Base-by-base conservation (phyloP, 2,888 invertebrate species). In the Xylota segnis region DNA sequence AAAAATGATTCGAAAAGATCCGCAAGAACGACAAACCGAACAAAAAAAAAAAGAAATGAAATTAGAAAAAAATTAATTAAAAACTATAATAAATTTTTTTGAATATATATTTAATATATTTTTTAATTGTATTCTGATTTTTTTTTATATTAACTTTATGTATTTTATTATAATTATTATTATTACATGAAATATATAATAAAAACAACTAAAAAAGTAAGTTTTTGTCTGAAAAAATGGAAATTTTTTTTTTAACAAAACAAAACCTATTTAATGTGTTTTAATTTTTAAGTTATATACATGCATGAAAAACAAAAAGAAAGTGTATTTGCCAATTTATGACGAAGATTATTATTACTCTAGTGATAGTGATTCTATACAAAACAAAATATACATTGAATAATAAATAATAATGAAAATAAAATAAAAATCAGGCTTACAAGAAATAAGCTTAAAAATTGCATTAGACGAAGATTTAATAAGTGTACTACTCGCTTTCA, bases 31-130 rank as follows among this genome's bases (percentile, higher is more conserved):
- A 47, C 27, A 66, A 76, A 76, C 65, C 54, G 70, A 65, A 74
- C 40, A 75, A 81, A 81, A 75, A 74, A 75, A 81, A 81, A 75
- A 74, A 32, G 52, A 59, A 59, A 65, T 32, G 12, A 52, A 63
- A 12, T n/a, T 37, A 37, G 14, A 47, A 58, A 63, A 18, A 71
- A 43, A 34, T 7, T 18, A 58, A 34, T n/a, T 2, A 4, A 59
- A 65, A 50, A 52, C 16, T 52, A 68, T 56, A 76, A 59, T 37
- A 5, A 63, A 34, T 47, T 70, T 75, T 79, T 75, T 63, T 50
- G n/a, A 58, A 72, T 52, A 76, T 65, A 70, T 81, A 71, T 87
- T 90, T 95, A 95, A 90, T 95, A 78, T 79, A 79, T 75, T 70
- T 75, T 79, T 79, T 74, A 83, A 68, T 58, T 45, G 72, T 68